Conservation (phyloP, 2,113 vertebrate genomes). For the Antidorcas marsupialis region DNA sequence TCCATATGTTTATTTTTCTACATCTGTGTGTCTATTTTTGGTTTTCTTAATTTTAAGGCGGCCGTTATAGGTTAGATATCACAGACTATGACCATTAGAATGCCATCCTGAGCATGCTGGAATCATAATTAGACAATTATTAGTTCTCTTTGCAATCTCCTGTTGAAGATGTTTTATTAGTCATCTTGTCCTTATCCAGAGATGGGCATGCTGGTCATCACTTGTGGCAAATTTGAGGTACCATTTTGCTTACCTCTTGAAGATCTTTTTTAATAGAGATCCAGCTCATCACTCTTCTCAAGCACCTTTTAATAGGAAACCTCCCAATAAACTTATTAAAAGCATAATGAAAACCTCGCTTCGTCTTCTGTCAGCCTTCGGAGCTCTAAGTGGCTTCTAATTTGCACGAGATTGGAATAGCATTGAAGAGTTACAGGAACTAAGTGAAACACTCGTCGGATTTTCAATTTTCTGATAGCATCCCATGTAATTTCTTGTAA, state of each 20-base stretch:
- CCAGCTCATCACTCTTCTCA: conserved; percentile 49
- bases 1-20: not conserved
- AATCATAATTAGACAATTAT: not conserved
- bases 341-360: conserved; percentile 80
- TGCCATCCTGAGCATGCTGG: not conserved
- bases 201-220: not conserved
- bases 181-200: not conserved
- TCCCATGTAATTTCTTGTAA: conserved; percentile 84
- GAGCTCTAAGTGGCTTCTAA: conserved; percentile 82
- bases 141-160: not conserved
- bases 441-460: conserved; percentile 79
- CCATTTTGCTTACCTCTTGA: conserved; percentile 4
- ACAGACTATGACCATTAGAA: not conserved
- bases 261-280: conserved; percentile 45
- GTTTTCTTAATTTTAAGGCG: not conserved
- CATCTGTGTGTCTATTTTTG: not conserved
- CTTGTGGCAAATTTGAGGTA: not conserved
- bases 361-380: conserved; percentile 76
- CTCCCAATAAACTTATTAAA: conserved; percentile 78
- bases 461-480: conserved; percentile 86
- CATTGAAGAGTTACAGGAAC: conserved; percentile 84
- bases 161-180: not conserved
- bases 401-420: conserved; percentile 81
- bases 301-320: conserved; percentile 75
- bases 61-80: not conserved